These are phyloP conservation scores for Pinctada fucata DNA, from an alignment of 2,888 invertebrate species.

Conservation along the genomic window DNA sequence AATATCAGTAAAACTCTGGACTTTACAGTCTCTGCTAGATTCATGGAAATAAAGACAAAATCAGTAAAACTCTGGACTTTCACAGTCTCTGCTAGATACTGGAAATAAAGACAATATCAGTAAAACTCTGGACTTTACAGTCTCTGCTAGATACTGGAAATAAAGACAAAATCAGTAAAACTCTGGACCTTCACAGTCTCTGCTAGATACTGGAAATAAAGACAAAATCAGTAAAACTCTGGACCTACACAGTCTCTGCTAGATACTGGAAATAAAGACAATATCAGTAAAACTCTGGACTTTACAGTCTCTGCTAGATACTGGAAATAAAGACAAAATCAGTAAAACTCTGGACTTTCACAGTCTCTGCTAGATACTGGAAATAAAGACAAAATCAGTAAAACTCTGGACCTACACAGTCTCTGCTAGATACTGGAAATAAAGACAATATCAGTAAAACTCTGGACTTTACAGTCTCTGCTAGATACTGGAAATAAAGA, in stretches of 20 bases:
- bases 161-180: background rate
- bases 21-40: constrained; percentile 35
- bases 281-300: background rate
- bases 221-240: background rate
- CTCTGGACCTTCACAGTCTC: constrained; percentile 34
- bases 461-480: constrained; percentile 35
- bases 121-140: constrained; percentile 22
- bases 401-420: constrained; percentile 9
- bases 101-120: constrained; percentile 11
- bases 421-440: constrained; percentile 36
- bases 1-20: background rate
- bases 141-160: constrained; percentile 35
- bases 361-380: constrained; percentile 35
- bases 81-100: constrained; percentile 36
- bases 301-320: constrained; percentile 36
- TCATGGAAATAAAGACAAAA: constrained; percentile 26
- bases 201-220: constrained; percentile 33
- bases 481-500: constrained; percentile 34
- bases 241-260: constrained; percentile 29
- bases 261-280: constrained; percentile 33
- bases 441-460: background rate
- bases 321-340: constrained; percentile 23
- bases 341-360: constrained; percentile 24
- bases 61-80: constrained; percentile 14
- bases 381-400: constrained; percentile 8